phyloP scores from a whole-genome alignment of 2,888 invertebrate genomes.

The Patella caerulea region DNA sequence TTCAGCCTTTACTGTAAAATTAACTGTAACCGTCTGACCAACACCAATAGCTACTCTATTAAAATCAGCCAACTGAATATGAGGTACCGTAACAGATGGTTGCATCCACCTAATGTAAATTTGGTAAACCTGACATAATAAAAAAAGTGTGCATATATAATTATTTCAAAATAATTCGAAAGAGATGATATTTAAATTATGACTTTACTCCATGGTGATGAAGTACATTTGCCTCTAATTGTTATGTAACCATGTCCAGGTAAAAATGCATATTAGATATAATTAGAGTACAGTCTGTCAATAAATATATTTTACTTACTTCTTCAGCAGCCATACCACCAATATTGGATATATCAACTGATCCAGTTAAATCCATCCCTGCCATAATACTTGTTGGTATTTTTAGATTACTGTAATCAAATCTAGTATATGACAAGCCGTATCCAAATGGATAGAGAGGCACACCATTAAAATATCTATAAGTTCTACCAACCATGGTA shows the following conservation, averaged over 20 bases:
- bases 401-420: background rate
- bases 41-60: conserved; percentile 32
- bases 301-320: conserved; percentile 2
- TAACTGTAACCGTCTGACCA: conserved; percentile 1
- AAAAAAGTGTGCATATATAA: too few relatives aligned
- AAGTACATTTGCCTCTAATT: too few relatives aligned
- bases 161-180: too few relatives aligned
- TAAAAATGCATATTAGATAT: too few relatives aligned
- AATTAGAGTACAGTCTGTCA: too few relatives aligned
- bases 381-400: background rate
- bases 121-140: conserved; percentile 40
- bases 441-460: conserved; percentile 7
- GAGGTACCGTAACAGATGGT: conserved; percentile 37
- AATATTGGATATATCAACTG: background rate
- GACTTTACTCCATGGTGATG: too few relatives aligned
- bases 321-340: background rate
- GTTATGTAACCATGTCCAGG: too few relatives aligned
- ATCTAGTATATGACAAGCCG: conserved; percentile 1
- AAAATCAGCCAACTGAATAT: conserved; percentile 42
- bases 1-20: conserved; percentile 33
- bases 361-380: background rate
- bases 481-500: conserved; percentile 18
- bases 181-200: too few relatives aligned
- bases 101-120: conserved; percentile 43
- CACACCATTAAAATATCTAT: conserved; percentile 10